Base-by-base conservation (phyloP, 2,797 vertebrate genomes). In the Gymnoscopelus braueri region DNA sequence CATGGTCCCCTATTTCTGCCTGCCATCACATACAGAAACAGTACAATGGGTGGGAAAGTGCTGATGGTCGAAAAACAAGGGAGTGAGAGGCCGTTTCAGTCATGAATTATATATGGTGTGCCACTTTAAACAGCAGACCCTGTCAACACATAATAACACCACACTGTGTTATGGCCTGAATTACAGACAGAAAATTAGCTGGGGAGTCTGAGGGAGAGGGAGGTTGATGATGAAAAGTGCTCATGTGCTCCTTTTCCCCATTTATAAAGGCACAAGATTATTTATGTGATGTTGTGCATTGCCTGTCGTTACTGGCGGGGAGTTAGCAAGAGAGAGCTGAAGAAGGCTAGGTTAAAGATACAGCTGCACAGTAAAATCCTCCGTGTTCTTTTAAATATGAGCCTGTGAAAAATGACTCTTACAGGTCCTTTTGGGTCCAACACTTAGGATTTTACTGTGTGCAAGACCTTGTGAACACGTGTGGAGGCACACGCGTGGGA, bases 81-180 rank as follows among this genome's bases (percentile, higher is more conserved):
- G 79, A 88, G 83, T 72, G 74, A 80, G 84, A 78, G 77, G 87
- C 87, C 35, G 79, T 78, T 89, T 67, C 62, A 52, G 65, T 76
- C 88, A 90, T 94, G 89, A 93, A 94, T 94, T 93, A 94, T 92
- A 92, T 76, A 94, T 93, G 75, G 14, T 19, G 68, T 86, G 87
- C 81, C 85, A 87, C 90, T 94, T 93, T 92, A 88, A 93, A 91
- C 88, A 89, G 91, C 84, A 83, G 78, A 77, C 69, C 67, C 80
- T 82, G 87, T 92, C 91, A 89, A 91, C 89, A 85, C 85, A 79
- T 91, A 90, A 92, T 80, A 92, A 90, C 87, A 71, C 56, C 73
- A 61, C 75, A 77, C 81, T 81, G 85, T 74, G 83, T 90, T 88
- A 78, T 52, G 57, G 68, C 75, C 55, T 58, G 73, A 87, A 71